These are phyloP conservation scores for Drosophila demipolita DNA, from an alignment of 2,888 invertebrate genomes.

Conservation along the genomic window DNA sequence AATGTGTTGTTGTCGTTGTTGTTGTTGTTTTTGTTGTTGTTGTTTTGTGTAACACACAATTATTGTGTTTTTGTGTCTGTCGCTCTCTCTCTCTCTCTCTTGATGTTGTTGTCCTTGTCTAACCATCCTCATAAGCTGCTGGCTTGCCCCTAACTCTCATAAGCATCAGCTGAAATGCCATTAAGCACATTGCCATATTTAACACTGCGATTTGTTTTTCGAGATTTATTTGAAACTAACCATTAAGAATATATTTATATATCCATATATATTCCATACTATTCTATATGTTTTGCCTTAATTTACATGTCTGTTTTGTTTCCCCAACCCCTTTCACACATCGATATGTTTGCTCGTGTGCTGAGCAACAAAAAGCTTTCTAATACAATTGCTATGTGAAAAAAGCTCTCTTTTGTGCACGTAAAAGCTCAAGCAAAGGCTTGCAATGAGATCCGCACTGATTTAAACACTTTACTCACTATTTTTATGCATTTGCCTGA, in stretches of 20 bases:
- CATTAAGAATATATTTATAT: not conserved
- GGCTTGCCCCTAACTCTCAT: slow-evolving; percentile 42
- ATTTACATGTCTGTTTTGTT: not conserved
- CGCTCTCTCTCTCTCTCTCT: slow-evolving; percentile 5
- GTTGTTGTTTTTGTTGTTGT: slow-evolving; percentile 40
- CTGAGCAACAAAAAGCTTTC: not conserved
- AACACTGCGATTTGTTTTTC: slow-evolving; percentile 14
- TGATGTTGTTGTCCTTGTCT: slow-evolving; percentile 23
- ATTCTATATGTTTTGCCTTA: not conserved
- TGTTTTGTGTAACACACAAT: slow-evolving; percentile 64
- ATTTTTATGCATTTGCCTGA: slow-evolving; percentile 44
- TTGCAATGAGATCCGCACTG: not conserved
- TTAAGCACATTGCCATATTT: slow-evolving; percentile 27
- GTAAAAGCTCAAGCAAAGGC: not conserved
- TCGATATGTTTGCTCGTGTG: not conserved
- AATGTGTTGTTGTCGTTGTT: slow-evolving; percentile 48
- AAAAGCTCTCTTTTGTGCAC: not conserved
- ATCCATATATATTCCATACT: no score
- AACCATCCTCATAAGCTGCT: slow-evolving; percentile 16
- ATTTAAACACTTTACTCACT: not conserved
- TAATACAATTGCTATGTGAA: not conserved
- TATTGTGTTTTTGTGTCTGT: slow-evolving; percentile 19
- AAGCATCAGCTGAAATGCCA: slow-evolving; percentile 9
- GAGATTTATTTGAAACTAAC: not conserved
- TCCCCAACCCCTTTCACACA: not conserved